phyloP scores from a whole-genome alignment of 2,888 invertebrate species.

The Metopia argyrocephala region DNA sequence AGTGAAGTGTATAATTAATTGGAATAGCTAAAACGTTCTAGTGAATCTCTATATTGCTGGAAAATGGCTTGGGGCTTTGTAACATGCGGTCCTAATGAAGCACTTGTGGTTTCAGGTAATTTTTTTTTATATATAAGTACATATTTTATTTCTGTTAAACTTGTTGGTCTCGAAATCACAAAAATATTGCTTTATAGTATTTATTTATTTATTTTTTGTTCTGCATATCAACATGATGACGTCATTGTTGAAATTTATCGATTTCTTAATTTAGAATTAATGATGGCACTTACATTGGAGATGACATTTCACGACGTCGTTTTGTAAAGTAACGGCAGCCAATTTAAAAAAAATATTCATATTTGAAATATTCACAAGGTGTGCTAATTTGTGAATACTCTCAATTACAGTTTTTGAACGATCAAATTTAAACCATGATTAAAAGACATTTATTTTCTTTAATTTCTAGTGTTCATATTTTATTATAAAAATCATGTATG shows the following conservation, averaged over 20 bases:
- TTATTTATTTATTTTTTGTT: not conserved
- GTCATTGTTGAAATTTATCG: conserved; percentile 69
- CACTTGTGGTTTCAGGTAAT: conserved; percentile 93
- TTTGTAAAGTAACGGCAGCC: too few relatives aligned
- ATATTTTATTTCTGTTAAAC: not conserved
- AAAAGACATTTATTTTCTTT: too few relatives aligned
- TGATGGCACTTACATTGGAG: conserved; percentile 7
- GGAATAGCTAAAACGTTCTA: not conserved
- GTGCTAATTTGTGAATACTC: too few relatives aligned
- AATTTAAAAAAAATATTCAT: too few relatives aligned
- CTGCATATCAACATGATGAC: conserved; percentile 67
- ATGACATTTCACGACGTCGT: not conserved
- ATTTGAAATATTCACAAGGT: too few relatives aligned
- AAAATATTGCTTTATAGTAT: not conserved
- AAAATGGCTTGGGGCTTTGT: conserved; percentile 92
- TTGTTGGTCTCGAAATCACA: not conserved
- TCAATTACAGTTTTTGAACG: too few relatives aligned
- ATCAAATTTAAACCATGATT: too few relatives aligned
- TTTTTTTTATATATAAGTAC: not conserved
- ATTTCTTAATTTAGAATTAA: conserved; percentile 66
- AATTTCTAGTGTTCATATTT: too few relatives aligned
- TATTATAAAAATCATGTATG: too few relatives aligned
- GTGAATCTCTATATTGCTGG: conserved; percentile 6
- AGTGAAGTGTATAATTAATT: not conserved
- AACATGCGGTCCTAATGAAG: conserved; percentile 96